phyloP scores from a whole-genome alignment of 2,888 invertebrate species.

The Acleris laterana region DNA sequence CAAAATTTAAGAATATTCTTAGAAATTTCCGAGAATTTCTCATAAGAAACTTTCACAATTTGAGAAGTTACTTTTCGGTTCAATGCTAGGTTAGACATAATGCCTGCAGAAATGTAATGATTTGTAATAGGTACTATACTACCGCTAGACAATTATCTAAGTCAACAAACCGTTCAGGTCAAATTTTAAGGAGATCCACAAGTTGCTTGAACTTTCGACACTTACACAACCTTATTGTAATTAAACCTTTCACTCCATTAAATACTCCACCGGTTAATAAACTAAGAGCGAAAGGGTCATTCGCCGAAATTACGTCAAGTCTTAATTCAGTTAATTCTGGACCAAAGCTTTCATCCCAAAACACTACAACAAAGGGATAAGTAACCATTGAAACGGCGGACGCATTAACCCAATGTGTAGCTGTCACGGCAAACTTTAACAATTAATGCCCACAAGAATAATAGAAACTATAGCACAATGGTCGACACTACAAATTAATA shows the following conservation, averaged over 20 bases:
- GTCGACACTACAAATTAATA: conserved; percentile 77
- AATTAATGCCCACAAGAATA: conserved; percentile 74
- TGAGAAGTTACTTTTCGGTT: too few species aligned
- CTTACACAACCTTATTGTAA: conserved; percentile 12
- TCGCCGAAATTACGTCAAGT: conserved; percentile 46
- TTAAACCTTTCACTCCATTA: conserved; percentile 19
- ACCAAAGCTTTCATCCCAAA: conserved; percentile 63
- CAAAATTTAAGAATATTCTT: too few species aligned
- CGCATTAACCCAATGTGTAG: conserved; percentile 72
- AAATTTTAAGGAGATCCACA: neutral
- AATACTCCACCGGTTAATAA: conserved; percentile 30
- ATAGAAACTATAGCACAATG: conserved; percentile 78
- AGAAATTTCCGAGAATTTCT: too few species aligned
- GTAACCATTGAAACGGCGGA: conserved; percentile 70
- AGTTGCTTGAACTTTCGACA: conserved; percentile 17
- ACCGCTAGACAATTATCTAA: neutral
- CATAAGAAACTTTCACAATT: too few species aligned
- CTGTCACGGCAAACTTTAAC: conserved; percentile 75
- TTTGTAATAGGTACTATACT: too few species aligned
- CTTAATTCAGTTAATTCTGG: conserved; percentile 41
- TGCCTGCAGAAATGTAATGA: neutral
- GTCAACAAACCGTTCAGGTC: conserved; percentile 14
- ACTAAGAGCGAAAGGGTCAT: conserved; percentile 50
- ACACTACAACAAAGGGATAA: conserved; percentile 67
- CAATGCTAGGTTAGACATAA: too few species aligned